Evolutionary conservation across 1,140 invertebrate genomes (phyloP).

Genomic region (Eriosoma lanigerum): DNA sequence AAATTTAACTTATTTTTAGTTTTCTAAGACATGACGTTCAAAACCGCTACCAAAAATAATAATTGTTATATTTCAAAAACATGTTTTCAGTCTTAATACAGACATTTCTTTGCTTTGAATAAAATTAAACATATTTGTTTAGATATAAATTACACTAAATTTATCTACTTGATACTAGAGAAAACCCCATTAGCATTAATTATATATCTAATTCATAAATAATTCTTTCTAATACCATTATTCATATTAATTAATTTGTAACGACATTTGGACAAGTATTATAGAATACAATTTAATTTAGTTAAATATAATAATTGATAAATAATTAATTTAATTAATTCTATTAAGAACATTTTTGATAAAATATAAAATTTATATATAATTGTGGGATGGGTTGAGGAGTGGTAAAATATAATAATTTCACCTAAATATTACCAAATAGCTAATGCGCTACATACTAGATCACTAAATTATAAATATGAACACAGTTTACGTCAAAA

Average conservation of each 20-base stretch:
- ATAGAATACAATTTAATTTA: too few relatives aligned
- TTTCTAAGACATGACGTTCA: slow-evolving; percentile 5
- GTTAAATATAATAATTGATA: background rate
- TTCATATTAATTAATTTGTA: slow-evolving; percentile 13
- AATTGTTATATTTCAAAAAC: slow-evolving; percentile 21
- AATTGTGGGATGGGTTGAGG: background rate
- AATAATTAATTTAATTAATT: background rate
- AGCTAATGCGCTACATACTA: background rate
- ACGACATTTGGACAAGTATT: background rate
- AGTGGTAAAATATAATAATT: slow-evolving; percentile 11
- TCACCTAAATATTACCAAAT: slow-evolving; percentile 27
- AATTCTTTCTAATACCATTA: slow-evolving; percentile 20
- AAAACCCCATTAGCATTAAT: slow-evolving; percentile 15
- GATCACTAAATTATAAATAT: slow-evolving; percentile 34
- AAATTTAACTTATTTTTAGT: slow-evolving; percentile 12
- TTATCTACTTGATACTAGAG: slow-evolving; percentile 14
- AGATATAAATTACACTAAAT: slow-evolving; percentile 33
- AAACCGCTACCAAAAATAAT: slow-evolving; percentile 31
- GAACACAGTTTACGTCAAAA: slow-evolving; percentile 35
- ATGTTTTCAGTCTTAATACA: slow-evolving; percentile 34
- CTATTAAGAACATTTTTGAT: background rate
- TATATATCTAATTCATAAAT: slow-evolving; percentile 21
- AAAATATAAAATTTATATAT: background rate
- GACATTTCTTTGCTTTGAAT: background rate
- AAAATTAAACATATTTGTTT: slow-evolving; percentile 20